These are phyloP conservation scores for Frankliniella intonsa DNA, from an alignment of 2,888 invertebrate genomes.

Conservation along the genomic window DNA sequence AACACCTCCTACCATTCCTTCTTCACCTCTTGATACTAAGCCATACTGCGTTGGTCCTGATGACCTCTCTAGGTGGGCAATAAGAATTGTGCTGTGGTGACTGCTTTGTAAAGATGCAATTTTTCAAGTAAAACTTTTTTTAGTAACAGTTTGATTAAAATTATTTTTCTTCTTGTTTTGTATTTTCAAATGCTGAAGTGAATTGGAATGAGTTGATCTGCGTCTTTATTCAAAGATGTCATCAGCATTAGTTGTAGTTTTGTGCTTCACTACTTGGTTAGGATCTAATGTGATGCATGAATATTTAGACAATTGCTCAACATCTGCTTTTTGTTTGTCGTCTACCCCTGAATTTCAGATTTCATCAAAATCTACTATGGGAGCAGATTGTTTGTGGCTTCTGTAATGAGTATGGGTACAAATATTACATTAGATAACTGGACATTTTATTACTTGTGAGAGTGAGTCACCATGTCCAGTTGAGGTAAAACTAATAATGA, in stretches of 20 bases:
- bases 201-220: not conserved
- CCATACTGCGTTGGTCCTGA: slow-evolving; percentile 7
- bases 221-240: not conserved
- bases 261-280: slow-evolving; percentile 6
- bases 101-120: slow-evolving; percentile 1
- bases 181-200: not conserved
- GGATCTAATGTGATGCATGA: not conserved
- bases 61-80: slow-evolving; percentile 16
- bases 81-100: not conserved
- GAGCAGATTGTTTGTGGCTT: not conserved
- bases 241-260: slow-evolving; percentile 2
- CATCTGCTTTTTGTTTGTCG: not conserved
- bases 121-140: not conserved
- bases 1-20: slow-evolving; percentile 27
- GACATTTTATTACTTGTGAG: not conserved
- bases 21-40: slow-evolving; percentile 19
- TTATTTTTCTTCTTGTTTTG: not conserved
- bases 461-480: too few relatives aligned
- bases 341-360: too few relatives aligned
- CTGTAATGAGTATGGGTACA: not conserved
- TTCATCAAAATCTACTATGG: not conserved
- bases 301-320: not conserved
- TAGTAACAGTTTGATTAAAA: not conserved
- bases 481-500: not conserved
- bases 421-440: not conserved